These are phyloP conservation scores for Parnassius smintheus DNA, from an alignment of 2,888 invertebrate genomes.

Conservation along the genomic window DNA sequence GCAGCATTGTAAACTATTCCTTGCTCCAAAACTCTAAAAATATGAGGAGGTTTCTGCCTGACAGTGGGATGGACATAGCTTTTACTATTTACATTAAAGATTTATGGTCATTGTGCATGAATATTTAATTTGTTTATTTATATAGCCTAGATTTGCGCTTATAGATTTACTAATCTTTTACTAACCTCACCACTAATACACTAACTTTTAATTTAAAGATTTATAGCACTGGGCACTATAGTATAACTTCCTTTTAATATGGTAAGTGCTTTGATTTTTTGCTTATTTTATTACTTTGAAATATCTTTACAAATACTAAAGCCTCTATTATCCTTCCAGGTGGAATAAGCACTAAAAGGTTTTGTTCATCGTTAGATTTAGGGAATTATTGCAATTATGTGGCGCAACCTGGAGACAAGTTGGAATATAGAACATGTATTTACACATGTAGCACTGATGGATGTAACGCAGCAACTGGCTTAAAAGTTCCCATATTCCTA, in stretches of 20 bases:
- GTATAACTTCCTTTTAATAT: conserved; percentile 1
- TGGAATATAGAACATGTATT: conserved; percentile 93
- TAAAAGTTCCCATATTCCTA: conserved; percentile 42
- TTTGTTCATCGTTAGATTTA: conserved; percentile 91
- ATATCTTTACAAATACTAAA: background rate
- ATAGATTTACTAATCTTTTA: background rate
- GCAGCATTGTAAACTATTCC: too few relatives aligned
- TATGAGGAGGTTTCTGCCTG: too few relatives aligned
- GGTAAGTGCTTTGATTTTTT: conserved; percentile 12
- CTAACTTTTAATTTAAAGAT: conserved; percentile 5
- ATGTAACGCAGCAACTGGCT: conserved; percentile 84
- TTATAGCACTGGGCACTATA: conserved; percentile 16
- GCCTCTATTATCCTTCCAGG: conserved; percentile 75
- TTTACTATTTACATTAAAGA: background rate
- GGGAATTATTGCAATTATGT: conserved; percentile 96
- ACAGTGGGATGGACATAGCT: too few relatives aligned
- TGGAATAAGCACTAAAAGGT: conserved; percentile 93
- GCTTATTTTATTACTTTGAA: background rate
- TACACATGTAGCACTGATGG: conserved; percentile 92
- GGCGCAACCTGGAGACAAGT: conserved; percentile 89
- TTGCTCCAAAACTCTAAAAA: too few relatives aligned
- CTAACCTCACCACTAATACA: background rate
- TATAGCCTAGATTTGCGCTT: background rate
- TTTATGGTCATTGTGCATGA: background rate
- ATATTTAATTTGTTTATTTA: background rate